Evolutionary conservation across 2,797 vertebrate species (phyloP).

Genomic region (Enteromius radiatus): DNA sequence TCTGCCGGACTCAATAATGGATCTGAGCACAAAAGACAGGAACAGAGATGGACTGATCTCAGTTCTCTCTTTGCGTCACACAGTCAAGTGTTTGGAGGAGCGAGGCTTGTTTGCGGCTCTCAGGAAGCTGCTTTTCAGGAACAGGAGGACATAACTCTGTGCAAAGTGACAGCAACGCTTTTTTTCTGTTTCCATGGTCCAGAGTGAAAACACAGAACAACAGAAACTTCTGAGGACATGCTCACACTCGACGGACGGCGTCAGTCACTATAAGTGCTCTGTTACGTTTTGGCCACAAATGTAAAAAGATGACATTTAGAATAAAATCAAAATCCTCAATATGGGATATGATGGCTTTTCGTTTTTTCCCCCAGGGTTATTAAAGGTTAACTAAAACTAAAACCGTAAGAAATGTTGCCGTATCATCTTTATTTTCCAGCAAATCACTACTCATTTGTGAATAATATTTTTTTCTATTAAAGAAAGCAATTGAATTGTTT

Average conservation of each 20-base stretch:
- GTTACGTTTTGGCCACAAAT: not conserved
- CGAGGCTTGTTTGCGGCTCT: not conserved
- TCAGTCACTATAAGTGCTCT: not conserved
- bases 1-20: not conserved
- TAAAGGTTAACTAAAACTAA: not conserved
- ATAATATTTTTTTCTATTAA: too few species aligned
- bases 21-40: not conserved
- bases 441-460: too few species aligned
- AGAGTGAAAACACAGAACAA: not conserved
- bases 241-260: not conserved
- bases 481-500: not conserved
- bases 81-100: not conserved
- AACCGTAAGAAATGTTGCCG: not conserved
- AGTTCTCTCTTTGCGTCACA: not conserved
- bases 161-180: not conserved
- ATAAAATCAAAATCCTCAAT: not conserved
- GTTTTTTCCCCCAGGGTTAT: not conserved
- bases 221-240: not conserved
- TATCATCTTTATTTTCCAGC: too few species aligned
- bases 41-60: not conserved
- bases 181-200: constrained; percentile 8
- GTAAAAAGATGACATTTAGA: not conserved
- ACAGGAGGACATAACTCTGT: constrained; percentile 1
- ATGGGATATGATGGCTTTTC: not conserved
- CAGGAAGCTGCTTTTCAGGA: constrained; percentile 10